phyloP scores from a whole-genome alignment of 2,113 vertebrate species.

The Ptilonorhynchus violaceus region DNA sequence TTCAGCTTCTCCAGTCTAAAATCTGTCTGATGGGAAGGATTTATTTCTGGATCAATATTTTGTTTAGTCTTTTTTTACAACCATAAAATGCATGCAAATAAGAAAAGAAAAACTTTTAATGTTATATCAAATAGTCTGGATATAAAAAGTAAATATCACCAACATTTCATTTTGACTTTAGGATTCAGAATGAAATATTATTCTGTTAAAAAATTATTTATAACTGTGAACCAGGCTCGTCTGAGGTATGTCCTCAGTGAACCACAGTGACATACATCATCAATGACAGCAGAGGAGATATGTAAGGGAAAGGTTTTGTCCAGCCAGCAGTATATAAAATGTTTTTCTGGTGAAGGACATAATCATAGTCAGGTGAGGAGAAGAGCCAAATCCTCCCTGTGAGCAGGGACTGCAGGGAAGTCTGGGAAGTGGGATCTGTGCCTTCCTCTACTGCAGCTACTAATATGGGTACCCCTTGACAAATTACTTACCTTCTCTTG shows the following conservation, averaged over 20 bases:
- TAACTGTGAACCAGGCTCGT: background rate
- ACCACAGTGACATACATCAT: background rate
- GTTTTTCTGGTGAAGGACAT: background rate
- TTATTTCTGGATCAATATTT: background rate
- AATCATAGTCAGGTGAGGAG: background rate
- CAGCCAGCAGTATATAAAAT: background rate
- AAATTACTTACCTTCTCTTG: background rate
- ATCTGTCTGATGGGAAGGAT: background rate
- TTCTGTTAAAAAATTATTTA: background rate
- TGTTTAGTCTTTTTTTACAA: background rate
- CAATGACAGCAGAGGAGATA: background rate
- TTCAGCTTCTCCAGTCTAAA: background rate
- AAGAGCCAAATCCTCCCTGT: background rate
- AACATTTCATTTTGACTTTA: background rate
- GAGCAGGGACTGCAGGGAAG: background rate
- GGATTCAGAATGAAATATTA: background rate
- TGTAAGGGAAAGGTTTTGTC: background rate
- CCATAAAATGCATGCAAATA: background rate
- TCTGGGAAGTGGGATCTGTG: background rate
- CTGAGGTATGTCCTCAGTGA: background rate
- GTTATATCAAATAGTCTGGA: background rate
- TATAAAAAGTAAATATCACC: conserved; percentile 1
- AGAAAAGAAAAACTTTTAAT: background rate
- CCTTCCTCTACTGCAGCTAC: background rate
- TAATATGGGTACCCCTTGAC: background rate